Evolutionary conservation across 2,113 vertebrate genomes (phyloP), one percentile per base, ranked within the genome.

Genomic region (Donacobius atricapilla): DNA sequence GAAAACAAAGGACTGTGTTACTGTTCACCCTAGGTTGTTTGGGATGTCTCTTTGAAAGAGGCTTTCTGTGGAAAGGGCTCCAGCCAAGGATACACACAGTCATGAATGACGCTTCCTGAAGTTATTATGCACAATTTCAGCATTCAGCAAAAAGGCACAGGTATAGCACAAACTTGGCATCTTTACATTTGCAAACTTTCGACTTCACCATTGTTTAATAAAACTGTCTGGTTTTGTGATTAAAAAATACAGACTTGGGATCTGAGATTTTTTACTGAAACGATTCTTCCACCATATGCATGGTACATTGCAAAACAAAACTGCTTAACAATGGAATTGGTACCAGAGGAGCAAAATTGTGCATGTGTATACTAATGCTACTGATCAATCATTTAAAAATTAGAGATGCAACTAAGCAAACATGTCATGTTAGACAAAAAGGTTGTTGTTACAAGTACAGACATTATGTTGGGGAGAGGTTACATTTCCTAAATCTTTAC

Each of bases 401-500:
- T 65, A 84, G 37, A 13, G 16, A 33, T 70, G 35, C 76, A 91
- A n/a, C 75, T 61, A 79, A 84, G 28, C 20, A 96, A 88, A 39
- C 28, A 94, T 5, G 83, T 69, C n/a, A 87, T 9, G 9, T 64
- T 48, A 57, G 47, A 54, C 28, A 71, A 94, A 78, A 95, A 94
- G 12, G 2, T 28, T 93, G 65, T 78, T 92, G 68, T 87, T 93
- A 63, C 25, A 89, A 83, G 87, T 79, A 71, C 50, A 95, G 80
- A 76, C 45, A 93, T 90, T 70, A 69, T 65, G 18, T n/a, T 54
- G 21, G 64, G 44, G 24, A 81, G 45, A n/a, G 37, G 37, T 73
- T 89, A 48, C 10, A 11, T 63, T 84, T 96, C 85, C 50, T n/a
- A 71, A 86, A 94, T 94, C 44, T 82, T 89, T 90, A 83, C n/a